Percentiles rank a stretch among this genome's conserved stretches.
phyloP scores from a whole-genome alignment of 92 coral and sea anemone species.

The Umimayanthus chanpuru region DNA sequence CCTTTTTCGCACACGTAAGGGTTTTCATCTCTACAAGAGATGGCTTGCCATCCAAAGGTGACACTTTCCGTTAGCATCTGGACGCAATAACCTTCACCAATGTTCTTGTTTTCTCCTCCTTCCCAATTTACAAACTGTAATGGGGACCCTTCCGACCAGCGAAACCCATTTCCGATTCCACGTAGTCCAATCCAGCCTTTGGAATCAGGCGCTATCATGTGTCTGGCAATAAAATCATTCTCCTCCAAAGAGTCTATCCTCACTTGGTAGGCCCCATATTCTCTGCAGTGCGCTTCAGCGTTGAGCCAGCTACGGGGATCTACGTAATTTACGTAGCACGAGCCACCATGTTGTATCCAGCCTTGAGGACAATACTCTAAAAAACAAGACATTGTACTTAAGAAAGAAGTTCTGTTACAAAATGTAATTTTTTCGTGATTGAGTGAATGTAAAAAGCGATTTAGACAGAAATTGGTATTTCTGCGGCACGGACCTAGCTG shows the following conservation, averaged over 20 bases:
- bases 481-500: too few relatives aligned
- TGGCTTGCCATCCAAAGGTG: constrained; percentile 34
- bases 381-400: neutral
- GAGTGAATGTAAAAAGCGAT: too few relatives aligned
- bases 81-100: constrained; percentile 17
- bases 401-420: too few relatives aligned
- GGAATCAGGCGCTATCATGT: constrained; percentile 24
- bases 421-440: too few relatives aligned
- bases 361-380: constrained; percentile 36
- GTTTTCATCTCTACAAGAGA: constrained; percentile 14
- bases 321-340: constrained; percentile 21
- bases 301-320: constrained; percentile 11
- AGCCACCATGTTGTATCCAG: constrained; percentile 37
- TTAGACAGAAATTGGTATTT: too few relatives aligned
- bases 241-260: constrained; percentile 17
- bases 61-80: constrained; percentile 29
- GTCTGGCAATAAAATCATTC: neutral
- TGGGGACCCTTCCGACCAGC: constrained; percentile 36
- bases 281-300: constrained; percentile 30
- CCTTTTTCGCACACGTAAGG: constrained; percentile 40
- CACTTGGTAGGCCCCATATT: constrained; percentile 26
- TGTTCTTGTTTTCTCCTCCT: constrained; percentile 39
- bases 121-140: constrained; percentile 34
- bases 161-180: neutral
- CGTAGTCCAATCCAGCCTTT: constrained; percentile 42